Conservation (phyloP, 2,113 vertebrate species). For the Pica pica region DNA sequence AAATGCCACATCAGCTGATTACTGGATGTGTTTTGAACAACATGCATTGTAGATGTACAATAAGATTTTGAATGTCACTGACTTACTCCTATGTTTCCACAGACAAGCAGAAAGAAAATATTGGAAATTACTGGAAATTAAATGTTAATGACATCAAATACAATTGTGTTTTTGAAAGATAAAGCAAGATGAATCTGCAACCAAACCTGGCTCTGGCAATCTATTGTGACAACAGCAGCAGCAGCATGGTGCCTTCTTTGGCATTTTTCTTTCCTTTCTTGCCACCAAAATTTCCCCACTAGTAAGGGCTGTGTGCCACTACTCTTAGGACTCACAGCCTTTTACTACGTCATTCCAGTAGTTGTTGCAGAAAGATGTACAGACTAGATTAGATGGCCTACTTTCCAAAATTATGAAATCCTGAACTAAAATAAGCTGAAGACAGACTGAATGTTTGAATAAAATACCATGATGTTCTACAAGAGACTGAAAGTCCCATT, state of each 20-base stretch:
- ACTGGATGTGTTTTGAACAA: not conserved
- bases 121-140: not conserved
- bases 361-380: not conserved
- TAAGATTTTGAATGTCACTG: not conserved
- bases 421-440: not conserved
- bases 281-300: not conserved
- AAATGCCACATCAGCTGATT: not conserved
- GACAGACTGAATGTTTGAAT: not conserved
- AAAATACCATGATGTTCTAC: not conserved
- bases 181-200: not conserved
- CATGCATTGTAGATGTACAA: not conserved
- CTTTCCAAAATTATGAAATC: conserved; percentile 5
- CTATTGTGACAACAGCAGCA: not conserved
- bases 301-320: not conserved
- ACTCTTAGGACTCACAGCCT: not conserved
- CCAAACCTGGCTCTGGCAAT: not conserved
- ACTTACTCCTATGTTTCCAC: not conserved
- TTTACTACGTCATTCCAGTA: not conserved
- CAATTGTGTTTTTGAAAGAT: not conserved
- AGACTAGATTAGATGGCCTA: not conserved
- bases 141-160: not conserved
- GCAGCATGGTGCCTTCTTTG: not conserved
- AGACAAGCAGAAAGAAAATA: not conserved
- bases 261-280: not conserved
- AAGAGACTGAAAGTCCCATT: not conserved